Conservation (phyloP, 2,888 invertebrate species). For the Onthophagus sagittarius region DNA sequence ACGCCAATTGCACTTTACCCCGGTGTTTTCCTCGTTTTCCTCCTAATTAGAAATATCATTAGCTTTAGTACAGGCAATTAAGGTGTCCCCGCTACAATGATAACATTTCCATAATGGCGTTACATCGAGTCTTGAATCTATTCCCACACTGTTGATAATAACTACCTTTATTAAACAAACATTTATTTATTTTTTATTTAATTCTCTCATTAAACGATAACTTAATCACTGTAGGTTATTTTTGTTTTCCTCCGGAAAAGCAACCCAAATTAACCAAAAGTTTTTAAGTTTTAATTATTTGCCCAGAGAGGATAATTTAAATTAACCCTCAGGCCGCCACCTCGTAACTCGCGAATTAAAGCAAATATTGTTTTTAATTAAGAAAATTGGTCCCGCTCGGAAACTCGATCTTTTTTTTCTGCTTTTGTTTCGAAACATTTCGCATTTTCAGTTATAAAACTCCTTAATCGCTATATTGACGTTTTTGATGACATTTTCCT, state of each 20-base stretch:
- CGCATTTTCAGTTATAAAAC: too few relatives aligned
- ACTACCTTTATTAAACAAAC: background rate
- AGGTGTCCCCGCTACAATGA: background rate
- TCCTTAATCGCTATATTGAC: too few relatives aligned
- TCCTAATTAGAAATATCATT: background rate
- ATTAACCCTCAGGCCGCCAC: slow-evolving; percentile 13
- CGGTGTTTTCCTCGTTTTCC: background rate
- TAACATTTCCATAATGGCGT: background rate
- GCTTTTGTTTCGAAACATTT: background rate
- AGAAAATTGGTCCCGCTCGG: background rate
- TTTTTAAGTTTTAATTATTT: slow-evolving; percentile 23
- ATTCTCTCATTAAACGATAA: background rate
- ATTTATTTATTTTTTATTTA: too few relatives aligned
- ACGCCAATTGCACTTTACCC: background rate
- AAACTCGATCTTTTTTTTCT: background rate
- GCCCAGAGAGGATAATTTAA: slow-evolving; percentile 19
- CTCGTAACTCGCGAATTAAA: background rate
- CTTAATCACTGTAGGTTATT: background rate
- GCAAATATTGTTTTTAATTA: background rate
- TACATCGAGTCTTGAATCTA: background rate
- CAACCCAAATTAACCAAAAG: slow-evolving; percentile 20
- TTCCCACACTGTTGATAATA: background rate
- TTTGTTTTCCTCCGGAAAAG: background rate
- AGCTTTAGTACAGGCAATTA: background rate
- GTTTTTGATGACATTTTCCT: too few relatives aligned